These are phyloP conservation scores for Mnemiopsis leidyi DNA, from an alignment of 37 sponge, comb jelly and placozoan genomes.

Conservation along the genomic window DNA sequence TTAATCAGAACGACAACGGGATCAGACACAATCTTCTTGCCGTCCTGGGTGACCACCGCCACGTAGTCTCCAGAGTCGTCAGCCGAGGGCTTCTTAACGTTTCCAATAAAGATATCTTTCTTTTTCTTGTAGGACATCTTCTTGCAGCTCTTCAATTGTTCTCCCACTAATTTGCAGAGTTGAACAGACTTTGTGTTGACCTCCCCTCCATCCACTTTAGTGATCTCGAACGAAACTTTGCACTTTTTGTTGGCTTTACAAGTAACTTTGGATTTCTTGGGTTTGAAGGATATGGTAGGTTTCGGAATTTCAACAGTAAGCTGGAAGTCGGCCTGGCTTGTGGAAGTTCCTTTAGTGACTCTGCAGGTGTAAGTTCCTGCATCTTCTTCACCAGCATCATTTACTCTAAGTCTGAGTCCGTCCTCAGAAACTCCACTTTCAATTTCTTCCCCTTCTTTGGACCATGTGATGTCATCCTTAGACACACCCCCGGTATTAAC, in stretches of 20 bases:
- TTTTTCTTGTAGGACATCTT: too few species aligned
- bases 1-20: too few species aligned
- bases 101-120: too few species aligned
- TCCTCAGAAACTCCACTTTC: background rate
- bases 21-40: too few species aligned
- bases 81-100: too few species aligned
- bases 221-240: background rate
- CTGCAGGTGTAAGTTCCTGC: background rate
- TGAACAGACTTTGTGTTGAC: background rate
- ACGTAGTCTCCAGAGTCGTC: too few species aligned
- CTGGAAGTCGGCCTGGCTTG: background rate
- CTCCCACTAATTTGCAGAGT: conserved; percentile 9
- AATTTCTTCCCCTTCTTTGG: background rate
- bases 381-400: background rate
- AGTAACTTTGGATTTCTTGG: background rate
- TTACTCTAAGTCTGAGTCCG: background rate
- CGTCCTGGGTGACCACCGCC: too few species aligned
- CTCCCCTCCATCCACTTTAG: background rate
- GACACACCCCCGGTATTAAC: background rate
- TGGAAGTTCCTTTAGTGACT: background rate
- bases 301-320: background rate
- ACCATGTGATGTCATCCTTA: background rate
- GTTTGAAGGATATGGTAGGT: background rate
- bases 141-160: background rate
- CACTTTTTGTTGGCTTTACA: conserved; percentile 25